Conservation (phyloP, 2,888 invertebrate genomes). For the Hypercompe scribonia region DNA sequence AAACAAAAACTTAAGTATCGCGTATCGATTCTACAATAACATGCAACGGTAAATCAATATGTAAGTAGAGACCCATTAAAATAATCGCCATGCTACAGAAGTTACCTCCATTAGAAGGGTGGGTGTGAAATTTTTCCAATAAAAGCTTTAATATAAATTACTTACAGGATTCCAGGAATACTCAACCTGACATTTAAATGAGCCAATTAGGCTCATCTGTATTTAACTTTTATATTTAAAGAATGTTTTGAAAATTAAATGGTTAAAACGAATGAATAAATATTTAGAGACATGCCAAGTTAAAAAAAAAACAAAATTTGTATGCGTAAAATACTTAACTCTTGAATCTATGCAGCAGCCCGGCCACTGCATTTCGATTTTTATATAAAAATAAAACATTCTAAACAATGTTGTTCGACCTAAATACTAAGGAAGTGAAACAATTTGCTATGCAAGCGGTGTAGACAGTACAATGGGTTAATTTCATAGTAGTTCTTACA, state of each 20-base stretch:
- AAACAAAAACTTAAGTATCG: slow-evolving; percentile 23
- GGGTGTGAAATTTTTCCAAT: slow-evolving; percentile 31
- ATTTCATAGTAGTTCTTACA: slow-evolving; percentile 63
- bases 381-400: neutral
- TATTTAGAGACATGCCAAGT: neutral
- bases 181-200: neutral
- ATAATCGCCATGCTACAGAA: slow-evolving; percentile 37
- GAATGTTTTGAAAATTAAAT: neutral
- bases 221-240: neutral
- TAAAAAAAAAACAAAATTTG: neutral
- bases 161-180: slow-evolving; percentile 10
- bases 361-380: neutral
- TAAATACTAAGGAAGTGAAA: slow-evolving; percentile 31
- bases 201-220: neutral
- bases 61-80: slow-evolving; percentile 33
- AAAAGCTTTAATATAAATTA: slow-evolving; percentile 48
- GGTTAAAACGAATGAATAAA: neutral
- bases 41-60: slow-evolving; percentile 38
- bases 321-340: neutral
- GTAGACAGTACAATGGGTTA: slow-evolving; percentile 63
- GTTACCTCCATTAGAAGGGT: slow-evolving; percentile 19
- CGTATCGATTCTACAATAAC: slow-evolving; percentile 29
- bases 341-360: slow-evolving; percentile 1
- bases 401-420: slow-evolving; percentile 11
- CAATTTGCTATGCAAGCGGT: slow-evolving; percentile 50